phyloP scores from a whole-genome alignment of 2,113 vertebrate species.

The Oryzias celebensis region DNA sequence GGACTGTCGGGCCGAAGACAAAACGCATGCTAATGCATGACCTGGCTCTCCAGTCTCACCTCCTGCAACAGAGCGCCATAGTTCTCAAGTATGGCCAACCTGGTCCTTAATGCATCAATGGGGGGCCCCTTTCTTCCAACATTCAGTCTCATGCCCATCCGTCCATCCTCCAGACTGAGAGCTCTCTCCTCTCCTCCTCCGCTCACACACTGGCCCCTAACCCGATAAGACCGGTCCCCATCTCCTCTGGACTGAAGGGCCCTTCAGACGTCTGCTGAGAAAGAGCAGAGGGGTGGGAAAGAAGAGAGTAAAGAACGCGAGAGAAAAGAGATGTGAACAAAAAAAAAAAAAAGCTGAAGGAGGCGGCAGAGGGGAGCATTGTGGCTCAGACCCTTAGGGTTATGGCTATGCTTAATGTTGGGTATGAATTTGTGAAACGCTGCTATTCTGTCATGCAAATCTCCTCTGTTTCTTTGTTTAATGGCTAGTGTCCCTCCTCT shows the following conservation, averaged over 20 bases:
- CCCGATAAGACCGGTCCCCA: constrained; percentile 60
- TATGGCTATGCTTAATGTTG: constrained; percentile 57
- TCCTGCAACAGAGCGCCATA: constrained; percentile 61
- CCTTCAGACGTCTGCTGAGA: constrained; percentile 79
- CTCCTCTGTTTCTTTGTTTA: constrained; percentile 63
- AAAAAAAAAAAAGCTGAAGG: constrained; percentile 48
- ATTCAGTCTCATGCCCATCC: constrained; percentile 63
- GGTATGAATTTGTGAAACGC: constrained; percentile 64
- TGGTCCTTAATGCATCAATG: constrained; percentile 75
- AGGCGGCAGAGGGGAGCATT: constrained; percentile 62
- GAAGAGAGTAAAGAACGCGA: constrained; percentile 45
- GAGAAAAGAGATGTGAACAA: constrained; percentile 54
- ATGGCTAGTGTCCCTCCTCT: constrained; percentile 55
- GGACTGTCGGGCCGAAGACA: constrained; percentile 55
- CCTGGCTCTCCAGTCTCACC: constrained; percentile 69
- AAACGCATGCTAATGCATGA: constrained; percentile 75
- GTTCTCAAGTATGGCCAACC: constrained; percentile 73
- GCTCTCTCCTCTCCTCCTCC: constrained; percentile 46
- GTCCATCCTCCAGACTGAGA: constrained; percentile 67
- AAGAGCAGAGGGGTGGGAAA: constrained; percentile 72
- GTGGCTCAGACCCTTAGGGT: constrained; percentile 58
- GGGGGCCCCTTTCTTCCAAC: constrained; percentile 67
- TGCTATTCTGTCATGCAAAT: constrained; percentile 75
- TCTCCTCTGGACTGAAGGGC: constrained; percentile 67
- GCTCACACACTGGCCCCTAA: constrained; percentile 51